These are phyloP conservation scores for Aporrectodea caliginosa DNA, from an alignment of 1,140 invertebrate genomes.

Conservation along the genomic window DNA sequence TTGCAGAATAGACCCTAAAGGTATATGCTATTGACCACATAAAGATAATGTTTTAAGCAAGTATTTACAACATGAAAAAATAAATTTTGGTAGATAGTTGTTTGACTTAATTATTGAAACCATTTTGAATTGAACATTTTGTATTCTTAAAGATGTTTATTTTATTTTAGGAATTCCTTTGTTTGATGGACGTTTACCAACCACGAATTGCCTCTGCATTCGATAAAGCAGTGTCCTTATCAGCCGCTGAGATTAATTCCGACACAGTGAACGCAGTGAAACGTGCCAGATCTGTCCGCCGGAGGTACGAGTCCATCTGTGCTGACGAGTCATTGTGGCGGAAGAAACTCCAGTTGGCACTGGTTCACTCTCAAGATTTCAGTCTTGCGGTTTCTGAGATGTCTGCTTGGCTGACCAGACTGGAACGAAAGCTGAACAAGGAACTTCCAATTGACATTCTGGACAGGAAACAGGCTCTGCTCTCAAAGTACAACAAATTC, in stretches of 20 bases:
- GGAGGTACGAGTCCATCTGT: background rate
- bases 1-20: too few species aligned
- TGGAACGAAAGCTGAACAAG: background rate
- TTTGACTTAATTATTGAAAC: too few species aligned
- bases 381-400: background rate
- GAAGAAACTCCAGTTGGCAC: background rate
- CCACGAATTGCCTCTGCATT: background rate
- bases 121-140: too few species aligned
- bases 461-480: background rate
- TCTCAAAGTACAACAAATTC: background rate
- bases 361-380: background rate
- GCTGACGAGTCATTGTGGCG: background rate
- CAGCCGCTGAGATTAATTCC: background rate
- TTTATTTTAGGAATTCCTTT: background rate
- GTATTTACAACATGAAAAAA: too few species aligned
- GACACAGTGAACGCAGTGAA: background rate
- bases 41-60: too few species aligned
- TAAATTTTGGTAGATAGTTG: too few species aligned
- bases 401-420: background rate
- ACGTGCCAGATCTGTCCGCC: background rate
- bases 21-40: too few species aligned
- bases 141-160: too few species aligned
- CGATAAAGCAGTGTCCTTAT: background rate
- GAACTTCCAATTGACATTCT: background rate
- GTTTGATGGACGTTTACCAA: background rate